Evolutionary conservation across 2,113 vertebrate species (phyloP), one percentile per base, ranked within the genome.

Genomic region (Acrocephalus kingi): DNA sequence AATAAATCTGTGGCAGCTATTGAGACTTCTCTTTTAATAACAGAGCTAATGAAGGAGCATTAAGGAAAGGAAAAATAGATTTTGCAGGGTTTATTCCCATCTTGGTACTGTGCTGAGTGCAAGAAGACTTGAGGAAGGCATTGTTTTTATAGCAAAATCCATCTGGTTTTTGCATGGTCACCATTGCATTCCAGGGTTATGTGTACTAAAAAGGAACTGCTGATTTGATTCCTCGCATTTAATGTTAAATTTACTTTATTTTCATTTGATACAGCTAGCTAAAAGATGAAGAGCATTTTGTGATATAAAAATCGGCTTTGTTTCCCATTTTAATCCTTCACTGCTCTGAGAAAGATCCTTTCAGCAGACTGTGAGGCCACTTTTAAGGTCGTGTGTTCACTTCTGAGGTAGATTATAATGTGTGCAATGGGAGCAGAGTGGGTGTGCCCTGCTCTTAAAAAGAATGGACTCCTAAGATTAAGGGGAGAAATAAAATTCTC

Each of bases 11-110:
- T 97, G 94, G 90, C 94, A 96, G 82, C 93, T 89, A 96, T 93
- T 94, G 89, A 97, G 79, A 95, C 72, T 96, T 95, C 94, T 95
- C 77, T 90, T 96, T 97, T 97, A 97, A 97, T 98, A 98, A 84
- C 66, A 88, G 87, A 96, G 95, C 24, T 74, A 96, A 96, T 96
- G 93, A 94, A 96, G 92, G 72, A 92, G 74, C 76, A 76, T 91
- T 95, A 97, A 90, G 89, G 88, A 79, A 84, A 94, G 52, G 91
- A 94, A 95, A 95, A 88, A 90, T 43, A 45, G 7, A 5, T 72
- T 89, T 79, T 85, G 75, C 63, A 78, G 63, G 46, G 22, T 51
- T 91, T 91, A 55, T 82, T 87, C 28, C 39, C 18, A 45, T 72
- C 54, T 63, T 2, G 6, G 8, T 37, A 9, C 52, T 49, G 1